phyloP scores from a whole-genome alignment of 2,797 vertebrate species.

The Picus viridis region DNA sequence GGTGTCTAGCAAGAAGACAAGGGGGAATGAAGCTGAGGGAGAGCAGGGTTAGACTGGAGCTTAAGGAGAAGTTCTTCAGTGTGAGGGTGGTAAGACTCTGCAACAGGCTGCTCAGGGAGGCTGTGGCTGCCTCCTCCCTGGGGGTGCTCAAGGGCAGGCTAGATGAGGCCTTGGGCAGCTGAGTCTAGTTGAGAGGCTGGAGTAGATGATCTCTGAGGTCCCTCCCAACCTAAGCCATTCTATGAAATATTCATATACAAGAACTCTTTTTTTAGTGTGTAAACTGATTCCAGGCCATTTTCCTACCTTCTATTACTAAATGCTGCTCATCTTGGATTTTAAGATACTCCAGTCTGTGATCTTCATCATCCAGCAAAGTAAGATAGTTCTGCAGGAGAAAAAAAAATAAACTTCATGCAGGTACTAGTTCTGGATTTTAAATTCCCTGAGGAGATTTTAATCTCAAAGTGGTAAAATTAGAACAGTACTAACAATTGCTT shows the following conservation, averaged over 20 bases:
- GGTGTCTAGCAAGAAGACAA: no score
- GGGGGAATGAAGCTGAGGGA: no score
- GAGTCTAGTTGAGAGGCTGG: no score
- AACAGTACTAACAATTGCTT: neutral
- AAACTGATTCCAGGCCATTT: neutral
- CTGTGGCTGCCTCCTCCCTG: no score
- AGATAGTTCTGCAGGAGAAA: constrained; percentile 89
- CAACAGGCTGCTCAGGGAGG: no score
- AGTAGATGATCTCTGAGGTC: no score
- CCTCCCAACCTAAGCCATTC: no score
- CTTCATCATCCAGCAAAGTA: constrained; percentile 96
- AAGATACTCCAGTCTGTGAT: constrained; percentile 94
- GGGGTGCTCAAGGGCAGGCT: no score
- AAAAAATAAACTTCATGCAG: neutral
- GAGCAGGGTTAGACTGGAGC: no score
- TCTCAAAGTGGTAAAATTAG: neutral
- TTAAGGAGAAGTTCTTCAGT: no score
- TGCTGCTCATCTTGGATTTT: constrained; percentile 98
- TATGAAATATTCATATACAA: neutral
- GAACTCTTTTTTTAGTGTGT: neutral
- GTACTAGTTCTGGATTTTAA: neutral
- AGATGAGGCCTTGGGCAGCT: no score
- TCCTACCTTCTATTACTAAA: constrained; percentile 95
- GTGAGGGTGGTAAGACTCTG: no score
- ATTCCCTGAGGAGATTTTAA: neutral